These are phyloP conservation scores for Lates calcarifer DNA, from an alignment of 2,113 vertebrate genomes.

Conservation along the genomic window DNA sequence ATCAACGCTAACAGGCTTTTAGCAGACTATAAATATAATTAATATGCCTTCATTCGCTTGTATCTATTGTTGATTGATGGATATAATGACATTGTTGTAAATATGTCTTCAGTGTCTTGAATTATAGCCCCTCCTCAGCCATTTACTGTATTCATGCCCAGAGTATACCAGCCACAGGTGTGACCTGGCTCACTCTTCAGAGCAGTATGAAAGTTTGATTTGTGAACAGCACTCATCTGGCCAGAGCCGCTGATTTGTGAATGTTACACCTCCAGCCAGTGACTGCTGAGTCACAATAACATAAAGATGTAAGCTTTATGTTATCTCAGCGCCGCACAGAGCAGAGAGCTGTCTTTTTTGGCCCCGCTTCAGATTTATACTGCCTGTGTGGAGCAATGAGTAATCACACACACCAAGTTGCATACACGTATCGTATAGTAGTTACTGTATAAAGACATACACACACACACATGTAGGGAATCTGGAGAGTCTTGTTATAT, in stretches of 20 bases:
- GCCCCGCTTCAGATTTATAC: constrained; percentile 47
- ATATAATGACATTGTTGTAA: neutral
- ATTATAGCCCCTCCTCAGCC: neutral
- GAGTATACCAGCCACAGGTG: constrained; percentile 12
- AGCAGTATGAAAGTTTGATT: constrained; percentile 33
- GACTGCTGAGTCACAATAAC: constrained; percentile 55
- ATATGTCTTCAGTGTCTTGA: neutral
- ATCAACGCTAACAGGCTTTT: neutral
- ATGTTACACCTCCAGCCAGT: constrained; percentile 19
- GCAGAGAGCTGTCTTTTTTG: constrained; percentile 38
- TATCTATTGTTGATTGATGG: neutral
- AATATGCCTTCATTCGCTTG: neutral
- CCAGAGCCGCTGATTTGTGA: constrained; percentile 39
- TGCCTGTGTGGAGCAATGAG: constrained; percentile 25
- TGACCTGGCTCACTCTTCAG: constrained; percentile 11
- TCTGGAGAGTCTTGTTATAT: too few species aligned
- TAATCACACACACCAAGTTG: constrained; percentile 7
- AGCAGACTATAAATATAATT: neutral
- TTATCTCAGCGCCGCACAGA: constrained; percentile 46
- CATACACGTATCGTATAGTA: neutral
- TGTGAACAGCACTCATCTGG: constrained; percentile 30
- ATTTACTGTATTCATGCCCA: neutral
- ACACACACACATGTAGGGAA: neutral
- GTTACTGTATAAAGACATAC: constrained; percentile 18
- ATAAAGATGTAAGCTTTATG: constrained; percentile 52